Evolutionary conservation across 30 jellyfish, hydroid and myxozoan genomes (phyloP).

Genomic region (Sanderia malayensis): DNA sequence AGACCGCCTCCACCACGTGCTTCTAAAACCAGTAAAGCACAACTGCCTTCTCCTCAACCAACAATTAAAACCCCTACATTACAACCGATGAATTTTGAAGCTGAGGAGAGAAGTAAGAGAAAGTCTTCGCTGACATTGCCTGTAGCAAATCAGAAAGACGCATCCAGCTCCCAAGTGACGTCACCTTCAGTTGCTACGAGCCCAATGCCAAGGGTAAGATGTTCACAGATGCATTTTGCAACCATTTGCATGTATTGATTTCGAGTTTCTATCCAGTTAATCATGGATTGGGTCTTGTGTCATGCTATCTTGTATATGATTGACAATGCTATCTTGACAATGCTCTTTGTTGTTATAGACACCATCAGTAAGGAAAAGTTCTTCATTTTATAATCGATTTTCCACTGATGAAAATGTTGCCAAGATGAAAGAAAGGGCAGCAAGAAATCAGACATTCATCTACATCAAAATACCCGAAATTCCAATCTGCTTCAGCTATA

Average conservation of each 20-base stretch:
- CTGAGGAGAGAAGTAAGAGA: constrained; percentile 43
- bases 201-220: constrained; percentile 62
- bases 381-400: constrained; percentile 54
- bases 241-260: too few relatives aligned
- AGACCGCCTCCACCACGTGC: constrained; percentile 75
- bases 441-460: constrained; percentile 90
- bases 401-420: constrained; percentile 87
- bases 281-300: too few relatives aligned
- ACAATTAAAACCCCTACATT: constrained; percentile 22
- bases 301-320: too few relatives aligned
- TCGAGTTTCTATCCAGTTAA: too few relatives aligned
- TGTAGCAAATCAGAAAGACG: constrained; percentile 29
- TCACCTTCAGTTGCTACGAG: constrained; percentile 38
- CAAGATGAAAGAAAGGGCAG: constrained; percentile 91
- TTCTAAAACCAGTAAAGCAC: constrained; percentile 27
- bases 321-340: too few relatives aligned
- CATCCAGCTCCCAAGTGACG: constrained; percentile 44
- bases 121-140: constrained; percentile 29
- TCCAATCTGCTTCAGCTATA: constrained; percentile 94
- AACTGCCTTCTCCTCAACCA: constrained; percentile 22
- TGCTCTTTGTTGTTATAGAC: too few relatives aligned
- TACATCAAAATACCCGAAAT: constrained; percentile 91
- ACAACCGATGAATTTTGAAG: constrained; percentile 30
- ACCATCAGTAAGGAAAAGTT: constrained; percentile 50
- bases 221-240: too few relatives aligned